phyloP scores from a whole-genome alignment of 1,140 invertebrate genomes.

The Drosophila nannoptera region DNA sequence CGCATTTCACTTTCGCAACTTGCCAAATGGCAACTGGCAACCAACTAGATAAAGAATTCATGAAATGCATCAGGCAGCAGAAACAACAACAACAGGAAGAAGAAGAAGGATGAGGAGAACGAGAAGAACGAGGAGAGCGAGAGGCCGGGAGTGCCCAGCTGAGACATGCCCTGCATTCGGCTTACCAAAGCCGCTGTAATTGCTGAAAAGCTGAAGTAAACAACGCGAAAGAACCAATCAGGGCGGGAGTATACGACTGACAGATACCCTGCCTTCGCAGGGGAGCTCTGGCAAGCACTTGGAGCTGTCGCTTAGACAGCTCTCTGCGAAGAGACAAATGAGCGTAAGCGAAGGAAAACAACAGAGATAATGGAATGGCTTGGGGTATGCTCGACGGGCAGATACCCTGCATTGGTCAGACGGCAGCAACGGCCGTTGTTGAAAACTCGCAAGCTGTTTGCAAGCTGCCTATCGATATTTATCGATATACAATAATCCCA shows the following conservation, averaged over 20 bases:
- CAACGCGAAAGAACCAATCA: neutral
- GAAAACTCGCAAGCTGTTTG: too few species aligned
- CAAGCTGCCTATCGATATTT: neutral
- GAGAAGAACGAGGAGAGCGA: neutral
- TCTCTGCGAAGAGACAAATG: too few species aligned
- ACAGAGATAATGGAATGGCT: neutral
- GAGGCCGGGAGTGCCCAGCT: neutral
- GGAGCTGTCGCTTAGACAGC: too few species aligned
- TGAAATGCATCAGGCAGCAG: conserved; percentile 49
- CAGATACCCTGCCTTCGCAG: neutral
- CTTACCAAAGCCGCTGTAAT: neutral
- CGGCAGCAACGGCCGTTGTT: too few species aligned
- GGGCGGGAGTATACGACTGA: neutral
- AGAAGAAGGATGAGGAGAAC: neutral
- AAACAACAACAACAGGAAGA: conserved; percentile 12
- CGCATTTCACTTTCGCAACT: conserved; percentile 69
- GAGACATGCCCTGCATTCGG: neutral
- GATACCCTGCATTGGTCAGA: neutral
- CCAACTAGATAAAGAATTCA: conserved; percentile 68
- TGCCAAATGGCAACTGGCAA: conserved; percentile 51
- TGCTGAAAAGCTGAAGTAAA: neutral
- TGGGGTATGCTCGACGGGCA: neutral
- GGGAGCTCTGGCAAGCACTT: neutral
- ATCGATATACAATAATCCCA: neutral
- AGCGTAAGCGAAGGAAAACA: neutral